phyloP scores from a whole-genome alignment of 2,888 invertebrate species.

The Luffia ferchaultella region DNA sequence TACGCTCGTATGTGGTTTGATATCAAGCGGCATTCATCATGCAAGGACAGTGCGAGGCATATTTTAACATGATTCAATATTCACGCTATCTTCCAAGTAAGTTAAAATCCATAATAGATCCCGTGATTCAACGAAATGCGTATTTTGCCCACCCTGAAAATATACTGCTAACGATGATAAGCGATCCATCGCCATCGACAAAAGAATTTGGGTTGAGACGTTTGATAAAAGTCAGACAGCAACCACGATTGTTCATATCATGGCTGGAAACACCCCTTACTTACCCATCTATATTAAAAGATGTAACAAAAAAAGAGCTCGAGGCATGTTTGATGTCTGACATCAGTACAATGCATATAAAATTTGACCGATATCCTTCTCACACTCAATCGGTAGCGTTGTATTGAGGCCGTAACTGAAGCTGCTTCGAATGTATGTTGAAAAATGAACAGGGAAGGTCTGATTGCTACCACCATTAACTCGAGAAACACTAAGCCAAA shows the following conservation, averaged over 20 bases:
- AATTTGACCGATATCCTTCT: too few relatives aligned
- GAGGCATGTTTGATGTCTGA: background rate
- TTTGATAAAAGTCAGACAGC: too few relatives aligned
- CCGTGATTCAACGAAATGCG: constrained; percentile 17
- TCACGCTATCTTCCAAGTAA: background rate
- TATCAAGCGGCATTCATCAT: constrained; percentile 12
- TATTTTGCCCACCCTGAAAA: constrained; percentile 19
- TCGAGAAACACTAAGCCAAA: too few relatives aligned
- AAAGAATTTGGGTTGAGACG: background rate
- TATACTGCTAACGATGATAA: constrained; percentile 16
- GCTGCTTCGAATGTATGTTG: too few relatives aligned
- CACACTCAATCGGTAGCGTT: too few relatives aligned
- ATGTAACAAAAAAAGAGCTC: background rate
- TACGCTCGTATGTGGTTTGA: constrained; percentile 16
- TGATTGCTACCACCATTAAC: too few relatives aligned
- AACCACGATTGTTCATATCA: too few relatives aligned
- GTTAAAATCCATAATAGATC: constrained; percentile 16
- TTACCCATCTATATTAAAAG: background rate
- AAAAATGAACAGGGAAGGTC: too few relatives aligned
- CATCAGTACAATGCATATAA: too few relatives aligned
- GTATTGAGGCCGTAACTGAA: too few relatives aligned
- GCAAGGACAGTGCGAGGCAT: constrained; percentile 12
- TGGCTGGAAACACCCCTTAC: background rate
- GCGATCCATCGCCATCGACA: constrained; percentile 3
- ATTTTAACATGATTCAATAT: constrained; percentile 1